phyloP scores from a whole-genome alignment of 2,113 vertebrate species.

The Arenaria interpres region DNA sequence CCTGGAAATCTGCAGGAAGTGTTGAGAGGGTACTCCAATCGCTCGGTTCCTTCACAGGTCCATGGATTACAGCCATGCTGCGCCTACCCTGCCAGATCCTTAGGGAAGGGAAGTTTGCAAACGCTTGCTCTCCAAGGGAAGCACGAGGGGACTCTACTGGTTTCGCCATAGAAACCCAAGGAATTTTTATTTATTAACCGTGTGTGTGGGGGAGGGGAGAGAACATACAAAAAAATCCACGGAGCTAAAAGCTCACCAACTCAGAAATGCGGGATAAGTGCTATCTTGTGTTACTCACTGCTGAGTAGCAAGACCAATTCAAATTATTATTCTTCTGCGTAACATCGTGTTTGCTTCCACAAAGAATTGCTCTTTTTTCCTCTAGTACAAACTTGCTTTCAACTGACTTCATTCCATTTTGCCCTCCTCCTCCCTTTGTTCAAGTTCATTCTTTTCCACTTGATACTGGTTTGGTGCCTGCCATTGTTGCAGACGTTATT shows the following conservation, averaged over 20 bases:
- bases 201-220: background rate
- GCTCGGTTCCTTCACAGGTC: too few relatives aligned
- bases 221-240: background rate
- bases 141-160: background rate
- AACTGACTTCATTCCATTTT: background rate
- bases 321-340: background rate
- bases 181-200: background rate
- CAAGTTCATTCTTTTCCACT: background rate
- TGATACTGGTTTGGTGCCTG: background rate
- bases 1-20: background rate
- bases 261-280: background rate
- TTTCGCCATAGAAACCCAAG: background rate
- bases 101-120: background rate
- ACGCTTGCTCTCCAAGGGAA: background rate
- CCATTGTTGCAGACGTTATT: background rate
- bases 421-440: background rate
- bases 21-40: background rate
- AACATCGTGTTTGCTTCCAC: background rate
- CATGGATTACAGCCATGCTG: accelerated
- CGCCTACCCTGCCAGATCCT: background rate
- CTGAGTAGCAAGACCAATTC: background rate
- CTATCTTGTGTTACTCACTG: background rate
- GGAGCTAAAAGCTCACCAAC: background rate
- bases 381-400: background rate
- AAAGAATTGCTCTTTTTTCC: background rate